Conservation (phyloP, 2,797 vertebrate genomes). For the Amphiprion clarkii region DNA sequence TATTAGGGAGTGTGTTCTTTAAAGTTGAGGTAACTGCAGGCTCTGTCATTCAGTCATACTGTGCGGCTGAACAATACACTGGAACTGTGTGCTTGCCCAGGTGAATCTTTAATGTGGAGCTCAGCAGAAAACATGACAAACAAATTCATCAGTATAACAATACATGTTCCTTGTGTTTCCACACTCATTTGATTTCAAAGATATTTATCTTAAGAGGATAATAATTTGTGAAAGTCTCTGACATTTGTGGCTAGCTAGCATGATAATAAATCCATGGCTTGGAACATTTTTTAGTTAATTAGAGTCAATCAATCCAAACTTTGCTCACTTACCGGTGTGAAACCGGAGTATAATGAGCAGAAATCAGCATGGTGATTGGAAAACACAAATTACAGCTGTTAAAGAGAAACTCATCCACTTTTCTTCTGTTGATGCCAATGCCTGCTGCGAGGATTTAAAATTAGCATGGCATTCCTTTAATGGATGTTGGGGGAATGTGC, state of each 20-base stretch:
- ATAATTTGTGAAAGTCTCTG: constrained; percentile 92
- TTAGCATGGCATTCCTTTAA: constrained; percentile 86
- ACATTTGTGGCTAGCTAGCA: constrained; percentile 99
- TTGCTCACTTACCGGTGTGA: constrained; percentile 99
- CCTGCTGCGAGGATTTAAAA: constrained; percentile 88
- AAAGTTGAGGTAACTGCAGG: constrained; percentile 59
- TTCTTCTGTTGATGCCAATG: constrained; percentile 85
- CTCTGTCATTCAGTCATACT: constrained; percentile 74
- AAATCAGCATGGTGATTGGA: constrained; percentile 99
- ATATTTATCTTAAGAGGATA: constrained; percentile 91
- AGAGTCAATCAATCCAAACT: constrained; percentile 99
- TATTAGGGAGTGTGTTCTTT: constrained; percentile 49
- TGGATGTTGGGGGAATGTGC: constrained; percentile 79
- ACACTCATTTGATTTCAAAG: constrained; percentile 88
- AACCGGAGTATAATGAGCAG: constrained; percentile 99
- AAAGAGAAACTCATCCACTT: constrained; percentile 89
- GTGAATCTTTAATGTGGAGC: constrained; percentile 76
- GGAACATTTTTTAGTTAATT: constrained; percentile 99
- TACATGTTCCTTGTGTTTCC: constrained; percentile 85
- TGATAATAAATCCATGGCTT: constrained; percentile 99
- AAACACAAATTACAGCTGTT: constrained; percentile 99
- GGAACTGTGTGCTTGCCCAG: constrained; percentile 74
- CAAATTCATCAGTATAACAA: constrained; percentile 85
- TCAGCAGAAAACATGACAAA: constrained; percentile 83
- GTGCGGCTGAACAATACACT: constrained; percentile 55